Evolutionary conservation across 2,888 invertebrate genomes (phyloP), one percentile per base, ranked within the genome.

Genomic region (Zeuzera pyrina): DNA sequence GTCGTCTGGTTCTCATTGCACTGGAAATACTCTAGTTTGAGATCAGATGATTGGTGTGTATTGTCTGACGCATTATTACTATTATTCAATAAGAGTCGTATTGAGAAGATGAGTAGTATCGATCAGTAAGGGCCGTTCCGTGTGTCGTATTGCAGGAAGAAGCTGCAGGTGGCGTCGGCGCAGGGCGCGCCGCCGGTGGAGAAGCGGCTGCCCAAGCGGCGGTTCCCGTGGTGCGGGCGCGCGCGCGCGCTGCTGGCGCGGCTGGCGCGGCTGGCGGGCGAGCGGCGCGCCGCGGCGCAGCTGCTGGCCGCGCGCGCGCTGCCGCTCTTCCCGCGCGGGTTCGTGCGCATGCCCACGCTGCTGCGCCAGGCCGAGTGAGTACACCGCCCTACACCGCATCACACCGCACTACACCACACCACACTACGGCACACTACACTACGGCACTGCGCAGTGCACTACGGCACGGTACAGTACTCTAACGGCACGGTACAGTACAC

Each of bases 221-320:
- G 88, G 37, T 93, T 92, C 72, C 86, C 88, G 15, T 93, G 93
- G 92, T 89, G 87, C 37, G 43, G 40, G 0, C 57, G 60, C 12
- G 38, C 49, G 10, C 47, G 76, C 1, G 53, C 56, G 3, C 48
- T 76, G 39, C 59, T 59, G 28, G 49, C 22, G 3, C 35, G 37
- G 4, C 47, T 53, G 24, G 49, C 38, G 35, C 43, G 43, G 7
- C 47, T 61, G 15, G 54, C 45, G 6, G 46, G 40, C 2, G 29
- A 30, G n/a, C 40, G 33, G 14, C 28, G 30, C 10, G 35, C 69
- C 45, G 65, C 87, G 13, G 63, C 63, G 23, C 50, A 64, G 2
- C 88, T 85, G 50, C 60, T 89, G 34, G 83, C 86, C 31, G 52
- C 59, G 12, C 83, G 85, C 45, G 74, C 88, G 12, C 72, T 84